Conservation (phyloP, 1,140 invertebrate genomes). For the Drosophila auraria region DNA sequence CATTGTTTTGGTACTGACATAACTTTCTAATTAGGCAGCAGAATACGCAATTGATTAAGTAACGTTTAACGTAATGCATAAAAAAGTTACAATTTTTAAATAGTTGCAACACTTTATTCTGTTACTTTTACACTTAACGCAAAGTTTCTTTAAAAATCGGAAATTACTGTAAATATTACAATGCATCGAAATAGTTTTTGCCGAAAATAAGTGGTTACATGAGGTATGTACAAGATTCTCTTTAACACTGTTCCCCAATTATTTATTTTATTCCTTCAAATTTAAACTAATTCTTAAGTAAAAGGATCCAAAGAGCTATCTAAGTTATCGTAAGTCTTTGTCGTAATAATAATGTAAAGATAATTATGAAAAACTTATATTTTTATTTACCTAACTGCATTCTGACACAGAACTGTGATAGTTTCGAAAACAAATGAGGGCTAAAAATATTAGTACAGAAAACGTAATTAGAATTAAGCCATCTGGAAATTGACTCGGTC, state of each 20-base stretch:
- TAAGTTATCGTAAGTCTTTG: no score
- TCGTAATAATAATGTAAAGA: neutral
- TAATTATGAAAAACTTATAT: neutral
- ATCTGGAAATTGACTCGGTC: constrained; percentile 32
- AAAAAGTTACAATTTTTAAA: neutral
- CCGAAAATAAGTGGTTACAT: no score
- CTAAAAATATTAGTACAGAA: constrained; percentile 32
- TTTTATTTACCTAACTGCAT: neutral
- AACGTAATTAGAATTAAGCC: constrained; percentile 23
- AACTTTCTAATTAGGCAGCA: constrained; percentile 66
- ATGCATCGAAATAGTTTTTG: no score
- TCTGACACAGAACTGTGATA: neutral
- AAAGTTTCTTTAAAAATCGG: no score
- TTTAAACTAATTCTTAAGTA: no score
- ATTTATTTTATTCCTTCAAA: no score
- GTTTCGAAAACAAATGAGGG: neutral
- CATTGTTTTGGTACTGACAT: constrained; percentile 68
- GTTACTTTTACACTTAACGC: neutral
- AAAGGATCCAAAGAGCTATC: no score
- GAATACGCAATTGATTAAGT: constrained; percentile 62
- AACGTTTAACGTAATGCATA: constrained; percentile 18
- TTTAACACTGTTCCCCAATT: no score
- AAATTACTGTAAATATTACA: no score
- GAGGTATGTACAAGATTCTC: no score
- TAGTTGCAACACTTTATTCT: neutral